Base-by-base conservation (phyloP, 2,113 vertebrate species). In the Uria lomvia region DNA sequence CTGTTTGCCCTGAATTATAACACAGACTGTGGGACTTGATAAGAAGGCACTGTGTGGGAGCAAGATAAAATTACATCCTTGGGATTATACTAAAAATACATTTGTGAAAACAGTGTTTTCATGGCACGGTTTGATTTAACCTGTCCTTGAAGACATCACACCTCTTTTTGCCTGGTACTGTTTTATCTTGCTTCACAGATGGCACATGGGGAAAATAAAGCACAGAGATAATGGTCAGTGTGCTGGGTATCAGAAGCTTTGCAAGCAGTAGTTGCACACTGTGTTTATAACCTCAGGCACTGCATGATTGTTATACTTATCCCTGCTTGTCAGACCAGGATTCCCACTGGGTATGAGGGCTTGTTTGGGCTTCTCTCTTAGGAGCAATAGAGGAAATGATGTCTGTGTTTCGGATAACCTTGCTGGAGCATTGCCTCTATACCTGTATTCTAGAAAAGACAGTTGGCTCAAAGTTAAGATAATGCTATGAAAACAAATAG, bases 101-200 rank as follows among this genome's bases (percentile, higher is more conserved):
- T 83, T 52, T 75, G 60, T 84, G 94, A 94, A 92, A 94, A 68
- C 0, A 5, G 40, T 65, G 19, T 90, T 93, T 93, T 93, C 52
- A 3, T 82, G 78, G 76, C 49, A 68, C 0, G 0, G 38, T 78
- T 95, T 65, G 83, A 73, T 89, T 91, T 96, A 93, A 86, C 91
- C 90, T 91, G 97, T 87, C 94, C 94, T 95, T 95, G 94, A 94
- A 97, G 96, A 86, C 82, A 75, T 73, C 68, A 52, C 84, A 60
- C 79, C 80, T 86, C 74, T 73, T 72, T 55, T 49, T 65, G 85
- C 67, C 66, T 71, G 47, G 55, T 92, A 12, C 59, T 49, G n/a
- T 65, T 96, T 94, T 97, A 97, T 97, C 96, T 96, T 83, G 42
- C 45, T 78, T 90, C 56, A 40, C 94, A 97, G 94, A 86, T 45